Base-by-base conservation (phyloP, 2,888 invertebrate species). In the Encarsia formosa region DNA sequence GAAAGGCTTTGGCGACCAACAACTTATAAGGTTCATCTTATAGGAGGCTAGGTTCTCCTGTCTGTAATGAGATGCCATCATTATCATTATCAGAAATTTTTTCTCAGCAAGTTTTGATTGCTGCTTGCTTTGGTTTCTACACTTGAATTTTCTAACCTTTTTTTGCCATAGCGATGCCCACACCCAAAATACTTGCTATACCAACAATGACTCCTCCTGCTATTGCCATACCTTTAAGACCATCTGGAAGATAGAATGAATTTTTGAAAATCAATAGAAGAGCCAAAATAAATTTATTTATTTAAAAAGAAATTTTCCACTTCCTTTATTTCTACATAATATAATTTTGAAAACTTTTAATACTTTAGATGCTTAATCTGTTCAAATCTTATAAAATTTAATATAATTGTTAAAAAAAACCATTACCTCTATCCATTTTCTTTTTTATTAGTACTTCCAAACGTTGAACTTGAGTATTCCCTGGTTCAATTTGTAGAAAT, bases 121-220 rank as follows among this genome's bases (percentile, higher is more conserved):
- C 16, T 41, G 24, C 31, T 35, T 41, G 24, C 31, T 35, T 38
- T 47, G 42, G n/a, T 24, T 15, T 44, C 32, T 41, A 45, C 22
- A 11, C 44, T 51, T 41, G 15, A 35, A 23, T 19, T 13, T 47
- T 57, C 57, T 60, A 54, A 52, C 54, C 54, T 52, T 63, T 69
- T 73, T 79, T 81, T 23, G 85, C 81, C 63, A 92, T 78, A 45
- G 91, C 90, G 61, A 94, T 81, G 54, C 90, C 93, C 19, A 93
- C 80, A 34, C 91, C 91, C 19, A 94, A 82, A 45, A 91, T 79
- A 49, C 89, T 87, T 45, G 91, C 91, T 45, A 90, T 73, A 9
- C 89, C 91, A 35, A 95, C 76, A 52, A 90, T 86, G n/a, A 88
- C 89, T 59, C 91, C 91, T 59, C 93, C 89, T 44, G 91, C 90